Percentiles rank a stretch among this genome's conserved stretches.
Evolutionary conservation across 2,888 invertebrate genomes (phyloP).

Genomic region (Athalia circularis): DNA sequence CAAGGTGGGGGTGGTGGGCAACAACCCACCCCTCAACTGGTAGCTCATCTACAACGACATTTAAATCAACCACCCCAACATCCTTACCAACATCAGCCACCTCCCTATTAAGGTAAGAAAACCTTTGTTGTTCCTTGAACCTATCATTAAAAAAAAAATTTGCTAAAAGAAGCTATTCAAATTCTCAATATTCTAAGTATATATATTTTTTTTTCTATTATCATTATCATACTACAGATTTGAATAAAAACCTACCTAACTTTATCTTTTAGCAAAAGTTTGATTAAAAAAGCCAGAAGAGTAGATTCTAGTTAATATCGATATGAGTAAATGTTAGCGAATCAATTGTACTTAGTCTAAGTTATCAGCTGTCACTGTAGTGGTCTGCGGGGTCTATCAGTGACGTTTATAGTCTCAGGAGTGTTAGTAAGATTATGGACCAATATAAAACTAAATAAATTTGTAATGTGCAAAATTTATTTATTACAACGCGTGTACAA

Average conservation of each 20-base stretch:
- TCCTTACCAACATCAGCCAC: slow-evolving; percentile 78
- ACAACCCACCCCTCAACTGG: slow-evolving; percentile 79
- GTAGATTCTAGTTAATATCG: slow-evolving; percentile 30
- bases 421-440: slow-evolving; percentile 13
- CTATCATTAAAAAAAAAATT: background rate
- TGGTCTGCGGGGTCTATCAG: background rate
- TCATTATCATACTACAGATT: slow-evolving; percentile 22
- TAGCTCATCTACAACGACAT: slow-evolving; percentile 81
- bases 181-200: background rate
- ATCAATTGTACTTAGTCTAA: slow-evolving; percentile 26
- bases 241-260: slow-evolving; percentile 1
- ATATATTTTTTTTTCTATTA: background rate
- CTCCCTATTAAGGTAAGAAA: slow-evolving; percentile 74
- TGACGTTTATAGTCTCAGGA: slow-evolving; percentile 5
- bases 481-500: too few relatives aligned
- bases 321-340: slow-evolving; percentile 21
- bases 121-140: background rate
- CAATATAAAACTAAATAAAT: slow-evolving; percentile 11
- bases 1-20: slow-evolving; percentile 65
- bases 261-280: slow-evolving; percentile 4
- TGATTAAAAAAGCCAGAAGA: background rate
- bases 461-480: slow-evolving; percentile 5
- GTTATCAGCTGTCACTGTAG: slow-evolving; percentile 11
- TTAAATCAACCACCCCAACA: slow-evolving; percentile 75
- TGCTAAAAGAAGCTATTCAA: background rate